Percentiles rank a stretch among this genome's conserved stretches.
Conservation (phyloP, 2,888 invertebrate species). For the Microplitis manilae region DNA sequence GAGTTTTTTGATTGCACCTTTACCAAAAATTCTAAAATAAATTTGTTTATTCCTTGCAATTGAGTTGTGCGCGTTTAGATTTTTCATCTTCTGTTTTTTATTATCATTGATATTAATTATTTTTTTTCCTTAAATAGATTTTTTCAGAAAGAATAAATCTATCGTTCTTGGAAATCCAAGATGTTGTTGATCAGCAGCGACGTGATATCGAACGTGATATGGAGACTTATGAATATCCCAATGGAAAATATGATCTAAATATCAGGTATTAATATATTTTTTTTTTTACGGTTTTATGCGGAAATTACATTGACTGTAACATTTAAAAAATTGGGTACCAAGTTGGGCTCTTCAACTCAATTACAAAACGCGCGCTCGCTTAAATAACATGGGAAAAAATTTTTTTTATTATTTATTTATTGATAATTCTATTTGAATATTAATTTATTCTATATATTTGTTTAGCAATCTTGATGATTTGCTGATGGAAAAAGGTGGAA, state of each 20-base stretch:
- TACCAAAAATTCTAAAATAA: no score
- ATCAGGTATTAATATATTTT: slow-evolving; percentile 65
- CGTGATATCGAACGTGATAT: slow-evolving; percentile 75
- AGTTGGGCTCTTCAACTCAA: no score
- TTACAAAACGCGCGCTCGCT: no score
- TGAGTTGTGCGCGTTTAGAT: no score
- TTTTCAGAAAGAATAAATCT: slow-evolving; percentile 50
- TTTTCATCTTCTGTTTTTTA: background rate
- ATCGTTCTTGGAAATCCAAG: slow-evolving; percentile 72
- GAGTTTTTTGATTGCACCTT: no score
- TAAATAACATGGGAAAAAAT: no score
- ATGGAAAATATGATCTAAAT: slow-evolving; percentile 73
- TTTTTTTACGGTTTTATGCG: no score
- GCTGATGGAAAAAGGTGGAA: slow-evolving; percentile 80
- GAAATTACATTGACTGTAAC: no score
- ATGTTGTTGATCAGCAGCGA: slow-evolving; percentile 76
- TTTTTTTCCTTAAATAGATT: slow-evolving; percentile 50
- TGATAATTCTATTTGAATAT: background rate
- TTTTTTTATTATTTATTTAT: slow-evolving; percentile 5
- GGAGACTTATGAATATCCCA: slow-evolving; percentile 77
- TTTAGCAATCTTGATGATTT: slow-evolving; percentile 77
- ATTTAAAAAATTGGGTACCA: no score
- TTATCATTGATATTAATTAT: background rate
- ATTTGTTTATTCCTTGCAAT: no score
- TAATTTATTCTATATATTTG: slow-evolving; percentile 17